These are phyloP conservation scores for Aleadryas rufinucha DNA, from an alignment of 2,113 vertebrate genomes.

Conservation along the genomic window DNA sequence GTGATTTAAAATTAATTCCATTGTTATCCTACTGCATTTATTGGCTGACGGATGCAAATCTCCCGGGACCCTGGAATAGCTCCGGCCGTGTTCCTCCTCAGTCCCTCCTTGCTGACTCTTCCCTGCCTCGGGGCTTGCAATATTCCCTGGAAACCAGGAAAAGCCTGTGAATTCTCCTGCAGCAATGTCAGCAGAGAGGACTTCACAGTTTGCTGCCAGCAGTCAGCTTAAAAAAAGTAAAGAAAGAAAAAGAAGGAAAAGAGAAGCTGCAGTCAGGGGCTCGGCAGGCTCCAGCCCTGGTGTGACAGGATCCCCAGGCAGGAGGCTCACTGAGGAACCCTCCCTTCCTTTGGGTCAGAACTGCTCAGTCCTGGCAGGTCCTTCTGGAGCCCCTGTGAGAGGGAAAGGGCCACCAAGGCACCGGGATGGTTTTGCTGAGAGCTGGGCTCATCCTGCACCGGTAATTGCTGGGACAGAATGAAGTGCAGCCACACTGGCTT, in stretches of 20 bases:
- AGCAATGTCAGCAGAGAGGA: not conserved
- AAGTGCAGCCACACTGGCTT: not conserved
- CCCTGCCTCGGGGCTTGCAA: not conserved
- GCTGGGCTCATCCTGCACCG: not conserved
- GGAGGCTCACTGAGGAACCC: not conserved
- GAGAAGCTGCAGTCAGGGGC: not conserved
- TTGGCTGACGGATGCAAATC: not conserved
- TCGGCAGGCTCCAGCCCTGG: not conserved
- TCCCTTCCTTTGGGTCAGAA: not conserved
- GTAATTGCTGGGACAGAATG: not conserved
- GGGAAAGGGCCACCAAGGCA: not conserved
- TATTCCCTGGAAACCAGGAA: not conserved
- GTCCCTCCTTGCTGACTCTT: not conserved
- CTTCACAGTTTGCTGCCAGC: not conserved
- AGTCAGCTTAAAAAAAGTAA: not conserved
- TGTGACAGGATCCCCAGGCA: not conserved
- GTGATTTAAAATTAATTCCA: slow-evolving; percentile 45
- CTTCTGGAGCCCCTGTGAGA: not conserved
- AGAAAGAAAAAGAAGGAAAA: not conserved
- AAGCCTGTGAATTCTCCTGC: not conserved
- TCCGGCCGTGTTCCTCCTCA: not conserved
- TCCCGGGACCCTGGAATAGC: not conserved
- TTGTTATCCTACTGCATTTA: slow-evolving; percentile 1
- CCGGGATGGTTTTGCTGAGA: not conserved
- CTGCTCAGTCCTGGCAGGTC: not conserved